phyloP scores from a whole-genome alignment of 2,113 vertebrate genomes.

The Pelvicachromis taeniatus region DNA sequence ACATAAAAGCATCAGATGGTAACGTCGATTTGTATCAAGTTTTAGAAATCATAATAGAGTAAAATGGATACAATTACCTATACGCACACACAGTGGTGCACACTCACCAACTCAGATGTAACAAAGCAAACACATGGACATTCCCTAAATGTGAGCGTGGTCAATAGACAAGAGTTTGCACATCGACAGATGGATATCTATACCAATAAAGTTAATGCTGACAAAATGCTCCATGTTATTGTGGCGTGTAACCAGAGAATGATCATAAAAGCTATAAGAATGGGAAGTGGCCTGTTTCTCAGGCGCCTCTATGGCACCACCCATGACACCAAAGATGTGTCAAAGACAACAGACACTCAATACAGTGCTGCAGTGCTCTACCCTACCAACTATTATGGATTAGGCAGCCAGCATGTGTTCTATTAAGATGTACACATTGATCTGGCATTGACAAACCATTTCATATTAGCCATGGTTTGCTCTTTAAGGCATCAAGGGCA shows the following conservation, averaged over 20 bases:
- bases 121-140: neutral
- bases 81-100: neutral
- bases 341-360: slow-evolving; percentile 68
- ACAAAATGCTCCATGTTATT: slow-evolving; percentile 51
- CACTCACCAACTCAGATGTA: neutral
- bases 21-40: neutral
- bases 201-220: slow-evolving; percentile 56
- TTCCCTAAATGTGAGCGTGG: slow-evolving; percentile 22
- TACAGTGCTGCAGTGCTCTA: slow-evolving; percentile 41
- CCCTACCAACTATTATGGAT: slow-evolving; percentile 50
- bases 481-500: slow-evolving; percentile 65
- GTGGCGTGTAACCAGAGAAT: slow-evolving; percentile 63
- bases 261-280: slow-evolving; percentile 63
- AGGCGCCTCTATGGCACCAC: slow-evolving; percentile 67
- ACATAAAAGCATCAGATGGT: neutral
- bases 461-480: slow-evolving; percentile 53
- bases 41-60: neutral
- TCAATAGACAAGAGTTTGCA: slow-evolving; percentile 37
- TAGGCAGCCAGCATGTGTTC: slow-evolving; percentile 40
- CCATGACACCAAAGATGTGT: slow-evolving; percentile 73
- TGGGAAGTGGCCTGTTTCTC: slow-evolving; percentile 49
- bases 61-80: neutral
- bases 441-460: slow-evolving; percentile 66
- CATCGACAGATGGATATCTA: slow-evolving; percentile 65
- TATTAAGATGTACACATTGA: slow-evolving; percentile 68